phyloP scores from a whole-genome alignment of 2,113 vertebrate species.

The Callocephalon fimbriatum region DNA sequence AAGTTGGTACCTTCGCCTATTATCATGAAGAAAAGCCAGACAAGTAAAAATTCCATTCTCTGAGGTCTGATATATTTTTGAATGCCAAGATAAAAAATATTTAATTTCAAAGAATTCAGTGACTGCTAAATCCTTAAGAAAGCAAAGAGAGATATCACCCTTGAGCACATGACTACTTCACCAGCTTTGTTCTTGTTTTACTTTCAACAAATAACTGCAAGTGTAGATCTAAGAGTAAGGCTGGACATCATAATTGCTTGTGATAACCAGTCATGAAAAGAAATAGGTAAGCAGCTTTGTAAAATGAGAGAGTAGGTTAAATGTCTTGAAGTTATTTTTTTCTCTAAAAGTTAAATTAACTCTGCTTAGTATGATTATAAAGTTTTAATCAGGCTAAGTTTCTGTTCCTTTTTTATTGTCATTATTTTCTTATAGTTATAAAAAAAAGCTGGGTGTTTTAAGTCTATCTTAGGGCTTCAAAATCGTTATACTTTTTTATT shows the following conservation, averaged over 20 bases:
- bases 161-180: not conserved
- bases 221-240: not conserved
- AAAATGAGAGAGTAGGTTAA: rapidly evolving
- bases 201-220: not conserved
- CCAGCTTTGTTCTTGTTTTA: not conserved
- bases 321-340: not conserved
- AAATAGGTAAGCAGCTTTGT: not conserved
- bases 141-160: not conserved
- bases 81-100: not conserved
- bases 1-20: not conserved
- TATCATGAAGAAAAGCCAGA: not conserved
- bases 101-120: not conserved
- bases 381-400: not conserved
- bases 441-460: not conserved
- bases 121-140: not conserved
- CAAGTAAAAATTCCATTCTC: not conserved
- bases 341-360: not conserved
- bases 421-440: not conserved
- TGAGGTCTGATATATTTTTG: not conserved
- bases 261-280: not conserved
- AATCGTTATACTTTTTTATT: not conserved
- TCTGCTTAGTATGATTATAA: not conserved
- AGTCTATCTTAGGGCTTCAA: not conserved
- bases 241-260: not conserved
- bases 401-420: not conserved